phyloP scores from a whole-genome alignment of 1,140 invertebrate genomes.

The Spodoptera litura region DNA sequence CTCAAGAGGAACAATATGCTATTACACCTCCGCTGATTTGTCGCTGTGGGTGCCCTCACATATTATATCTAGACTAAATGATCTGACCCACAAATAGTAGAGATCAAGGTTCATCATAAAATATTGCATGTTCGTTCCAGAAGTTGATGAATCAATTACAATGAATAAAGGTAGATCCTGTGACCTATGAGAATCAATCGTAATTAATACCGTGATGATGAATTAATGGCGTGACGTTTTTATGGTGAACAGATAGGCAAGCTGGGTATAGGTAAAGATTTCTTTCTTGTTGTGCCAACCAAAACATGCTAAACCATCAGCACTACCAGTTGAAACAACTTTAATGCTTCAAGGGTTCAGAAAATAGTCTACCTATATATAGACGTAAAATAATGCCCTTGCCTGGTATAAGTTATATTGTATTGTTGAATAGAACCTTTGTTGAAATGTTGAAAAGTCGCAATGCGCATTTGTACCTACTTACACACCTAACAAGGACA shows the following conservation, averaged over 20 bases:
- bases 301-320: too few species aligned
- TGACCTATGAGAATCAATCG: conserved; percentile 2
- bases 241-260: too few species aligned
- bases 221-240: too few species aligned
- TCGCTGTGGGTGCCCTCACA: conserved; percentile 59
- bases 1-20: conserved; percentile 59
- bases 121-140: not conserved
- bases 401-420: not conserved
- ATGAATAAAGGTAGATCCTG: not conserved
- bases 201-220: not conserved
- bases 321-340: too few species aligned
- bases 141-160: conserved; percentile 9
- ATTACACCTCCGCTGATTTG: conserved; percentile 67
- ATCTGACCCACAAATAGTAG: conserved; percentile 59
- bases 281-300: too few species aligned
- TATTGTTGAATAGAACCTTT: not conserved
- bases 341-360: not conserved
- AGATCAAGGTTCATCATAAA: conserved; percentile 50
- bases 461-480: conserved; percentile 29
- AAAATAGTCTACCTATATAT: not conserved
- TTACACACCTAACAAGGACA: conserved; percentile 3
- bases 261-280: too few species aligned
- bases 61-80: conserved; percentile 64
- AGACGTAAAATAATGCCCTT: conserved; percentile 18
- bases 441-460: conserved; percentile 39